Percentiles rank a stretch among this genome's conserved stretches.
These are phyloP conservation scores for Sebastes kiyomatsui DNA, from an alignment of 2,797 vertebrate genomes.

Conservation along the genomic window DNA sequence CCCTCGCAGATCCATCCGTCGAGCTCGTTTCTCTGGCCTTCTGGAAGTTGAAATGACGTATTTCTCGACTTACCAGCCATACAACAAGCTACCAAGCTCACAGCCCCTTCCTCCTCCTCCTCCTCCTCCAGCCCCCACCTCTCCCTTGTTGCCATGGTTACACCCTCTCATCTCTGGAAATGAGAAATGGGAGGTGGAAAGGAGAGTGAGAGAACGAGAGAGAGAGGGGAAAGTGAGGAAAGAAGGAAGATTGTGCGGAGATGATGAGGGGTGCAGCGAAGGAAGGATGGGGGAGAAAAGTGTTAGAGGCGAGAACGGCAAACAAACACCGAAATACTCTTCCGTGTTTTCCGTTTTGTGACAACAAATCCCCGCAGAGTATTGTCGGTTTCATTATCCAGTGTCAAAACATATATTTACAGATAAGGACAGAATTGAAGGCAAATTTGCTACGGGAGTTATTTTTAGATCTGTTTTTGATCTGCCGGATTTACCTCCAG, in stretches of 20 bases:
- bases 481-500: slow-evolving; percentile 75
- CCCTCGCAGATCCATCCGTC: slow-evolving; percentile 51
- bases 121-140: slow-evolving; percentile 65
- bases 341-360: slow-evolving; percentile 53
- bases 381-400: slow-evolving; percentile 70
- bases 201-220: slow-evolving; percentile 58
- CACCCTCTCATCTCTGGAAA: slow-evolving; percentile 81
- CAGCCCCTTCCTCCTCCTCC: slow-evolving; percentile 7
- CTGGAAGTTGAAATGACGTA: slow-evolving; percentile 73
- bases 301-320: slow-evolving; percentile 26
- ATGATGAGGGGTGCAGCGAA: slow-evolving; percentile 50
- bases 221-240: slow-evolving; percentile 45
- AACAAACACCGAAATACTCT: slow-evolving; percentile 38
- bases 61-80: slow-evolving; percentile 75
- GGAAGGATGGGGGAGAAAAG: slow-evolving; percentile 49
- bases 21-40: slow-evolving; percentile 35
- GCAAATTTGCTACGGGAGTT: slow-evolving; percentile 59
- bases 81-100: slow-evolving; percentile 60
- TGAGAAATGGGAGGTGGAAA: slow-evolving; percentile 69
- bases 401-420: slow-evolving; percentile 72
- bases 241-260: slow-evolving; percentile 59
- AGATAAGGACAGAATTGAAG: slow-evolving; percentile 59
- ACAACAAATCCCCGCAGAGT: slow-evolving; percentile 66
- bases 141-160: slow-evolving; percentile 85
- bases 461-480: slow-evolving; percentile 77